These are phyloP conservation scores for Tachina fera DNA, from an alignment of 2,888 invertebrate species.

Conservation along the genomic window DNA sequence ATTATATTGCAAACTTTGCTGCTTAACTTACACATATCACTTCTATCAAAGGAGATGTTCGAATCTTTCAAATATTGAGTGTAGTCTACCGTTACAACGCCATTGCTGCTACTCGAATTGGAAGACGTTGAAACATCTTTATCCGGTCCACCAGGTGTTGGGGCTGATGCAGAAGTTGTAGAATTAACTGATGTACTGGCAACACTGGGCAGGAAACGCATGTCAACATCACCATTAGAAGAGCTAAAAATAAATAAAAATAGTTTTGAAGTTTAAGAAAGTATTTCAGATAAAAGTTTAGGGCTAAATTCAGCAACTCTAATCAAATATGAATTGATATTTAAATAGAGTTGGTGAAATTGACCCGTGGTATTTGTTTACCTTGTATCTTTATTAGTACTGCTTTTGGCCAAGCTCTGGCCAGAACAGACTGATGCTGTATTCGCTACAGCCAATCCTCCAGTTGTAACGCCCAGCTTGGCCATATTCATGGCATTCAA, in stretches of 20 bases:
- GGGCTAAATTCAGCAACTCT: too few species aligned
- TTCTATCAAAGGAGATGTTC: conserved; percentile 78
- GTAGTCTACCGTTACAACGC: conserved; percentile 80
- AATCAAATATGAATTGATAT: too few species aligned
- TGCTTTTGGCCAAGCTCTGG: conserved; percentile 24
- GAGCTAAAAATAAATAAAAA: conserved; percentile 32
- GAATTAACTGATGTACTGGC: conserved; percentile 65
- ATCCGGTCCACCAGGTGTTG: conserved; percentile 46
- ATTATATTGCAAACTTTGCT: not conserved
- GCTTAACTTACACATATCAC: conserved; percentile 79
- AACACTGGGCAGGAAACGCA: conserved; percentile 77
- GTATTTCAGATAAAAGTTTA: too few species aligned
- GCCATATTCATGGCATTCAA: conserved; percentile 86
- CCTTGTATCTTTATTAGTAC: conserved; percentile 14
- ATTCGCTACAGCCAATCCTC: not conserved
- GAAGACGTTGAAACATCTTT: conserved; percentile 72
- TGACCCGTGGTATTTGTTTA: not conserved
- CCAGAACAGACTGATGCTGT: not conserved
- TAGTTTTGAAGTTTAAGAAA: not conserved
- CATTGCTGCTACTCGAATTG: conserved; percentile 78
- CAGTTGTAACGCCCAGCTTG: conserved; percentile 76
- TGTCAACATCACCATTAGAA: conserved; percentile 77
- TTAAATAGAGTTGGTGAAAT: too few species aligned
- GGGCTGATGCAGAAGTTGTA: conserved; percentile 62
- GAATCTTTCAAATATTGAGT: conserved; percentile 83